Evolutionary conservation across 2,888 invertebrate species (phyloP).

Genomic region (Eupelmus urozonus): DNA sequence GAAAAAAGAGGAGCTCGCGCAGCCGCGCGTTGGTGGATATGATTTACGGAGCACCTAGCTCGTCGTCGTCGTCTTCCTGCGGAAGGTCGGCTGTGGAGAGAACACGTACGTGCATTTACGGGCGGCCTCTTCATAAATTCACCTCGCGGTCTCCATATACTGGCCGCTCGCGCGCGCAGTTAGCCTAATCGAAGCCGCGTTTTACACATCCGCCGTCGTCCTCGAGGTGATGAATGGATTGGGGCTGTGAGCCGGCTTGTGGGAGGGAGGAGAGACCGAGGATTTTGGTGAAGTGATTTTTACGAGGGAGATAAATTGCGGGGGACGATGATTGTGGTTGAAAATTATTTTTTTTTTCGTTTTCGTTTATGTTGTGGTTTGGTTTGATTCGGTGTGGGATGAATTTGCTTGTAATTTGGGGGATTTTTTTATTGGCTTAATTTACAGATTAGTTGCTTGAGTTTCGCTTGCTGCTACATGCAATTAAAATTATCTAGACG

Average conservation of each 20-base stretch:
- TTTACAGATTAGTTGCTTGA: no score
- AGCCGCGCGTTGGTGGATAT: neutral
- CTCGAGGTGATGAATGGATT: slow-evolving; percentile 18
- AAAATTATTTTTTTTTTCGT: neutral
- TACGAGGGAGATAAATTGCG: neutral
- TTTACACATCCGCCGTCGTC: slow-evolving; percentile 19
- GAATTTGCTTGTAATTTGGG: no score
- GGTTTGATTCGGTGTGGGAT: no score
- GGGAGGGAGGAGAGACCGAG: neutral
- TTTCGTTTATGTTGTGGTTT: no score
- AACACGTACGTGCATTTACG: neutral
- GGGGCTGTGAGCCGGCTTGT: neutral
- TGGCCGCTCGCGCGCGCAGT: slow-evolving; percentile 37
- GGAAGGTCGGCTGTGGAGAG: neutral
- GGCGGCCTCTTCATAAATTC: slow-evolving; percentile 54
- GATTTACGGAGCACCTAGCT: slow-evolving; percentile 39
- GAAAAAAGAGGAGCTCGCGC: neutral
- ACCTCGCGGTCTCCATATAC: slow-evolving; percentile 54
- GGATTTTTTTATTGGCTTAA: no score
- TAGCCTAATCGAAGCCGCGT: slow-evolving; percentile 52
- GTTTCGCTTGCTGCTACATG: no score
- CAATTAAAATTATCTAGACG: no score
- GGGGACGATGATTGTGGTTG: neutral
- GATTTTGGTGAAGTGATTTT: no score
- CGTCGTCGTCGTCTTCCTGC: neutral